A percentile compares a stretch with the other conserved stretches of the same genome.
These are phyloP conservation scores for Temnopleurus reevesii DNA, from an alignment of 53 echinoderm and acorn worm genomes.

Conservation along the genomic window DNA sequence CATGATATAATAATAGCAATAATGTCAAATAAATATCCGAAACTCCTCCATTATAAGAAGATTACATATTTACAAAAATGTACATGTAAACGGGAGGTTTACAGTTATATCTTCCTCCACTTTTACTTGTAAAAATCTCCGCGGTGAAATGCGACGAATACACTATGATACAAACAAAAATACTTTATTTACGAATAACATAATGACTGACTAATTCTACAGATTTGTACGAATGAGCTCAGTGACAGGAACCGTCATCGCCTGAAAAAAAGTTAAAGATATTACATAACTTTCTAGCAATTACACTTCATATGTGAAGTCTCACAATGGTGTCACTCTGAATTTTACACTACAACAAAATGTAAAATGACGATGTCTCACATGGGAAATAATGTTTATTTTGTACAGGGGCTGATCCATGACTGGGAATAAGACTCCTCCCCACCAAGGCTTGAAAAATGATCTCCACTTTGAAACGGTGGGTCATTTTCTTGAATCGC, in stretches of 20 bases:
- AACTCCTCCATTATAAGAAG: conserved; percentile 10
- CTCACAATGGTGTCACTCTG: no score
- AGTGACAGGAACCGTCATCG: not conserved
- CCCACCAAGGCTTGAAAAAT: no score
- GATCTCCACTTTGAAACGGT: no score
- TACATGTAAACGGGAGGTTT: conserved; percentile 17
- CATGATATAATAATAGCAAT: no score
- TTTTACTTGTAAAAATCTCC: not conserved
- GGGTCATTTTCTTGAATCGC: no score
- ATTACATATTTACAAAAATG: not conserved
- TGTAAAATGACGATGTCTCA: no score
- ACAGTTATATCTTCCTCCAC: not conserved
- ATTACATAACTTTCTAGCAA: no score
- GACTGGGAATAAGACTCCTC: no score
- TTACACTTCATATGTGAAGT: no score
- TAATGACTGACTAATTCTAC: not conserved
- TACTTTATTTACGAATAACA: not conserved
- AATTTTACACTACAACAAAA: no score
- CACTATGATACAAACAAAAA: not conserved
- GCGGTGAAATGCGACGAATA: not conserved
- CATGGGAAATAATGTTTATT: no score
- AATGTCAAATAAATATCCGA: conserved; percentile 50
- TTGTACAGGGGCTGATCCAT: no score
- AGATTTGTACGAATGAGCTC: not conserved
- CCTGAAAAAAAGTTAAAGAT: not conserved